Evolutionary conservation across 2,888 invertebrate genomes (phyloP), one percentile per base, ranked within the genome.

Genomic region (Cactoblastis cactorum): DNA sequence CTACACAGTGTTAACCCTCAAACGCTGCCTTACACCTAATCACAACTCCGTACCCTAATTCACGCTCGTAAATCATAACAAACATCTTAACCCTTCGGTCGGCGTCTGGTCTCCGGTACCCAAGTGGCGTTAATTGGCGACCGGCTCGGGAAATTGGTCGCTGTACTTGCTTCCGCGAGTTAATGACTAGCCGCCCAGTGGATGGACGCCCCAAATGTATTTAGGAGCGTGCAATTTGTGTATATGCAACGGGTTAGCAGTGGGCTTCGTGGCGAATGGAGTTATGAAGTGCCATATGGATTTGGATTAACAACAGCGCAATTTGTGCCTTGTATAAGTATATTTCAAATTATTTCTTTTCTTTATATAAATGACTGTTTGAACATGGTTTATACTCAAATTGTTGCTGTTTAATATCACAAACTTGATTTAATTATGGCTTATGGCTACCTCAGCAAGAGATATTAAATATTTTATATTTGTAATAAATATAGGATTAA

Each of bases 121-220:
- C 83, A 78, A 82, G 83, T 81, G 82, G 72, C 73, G 83, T 84
- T 87, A 88, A 88, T 87, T 87, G 86, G 80, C 80, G 79, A 77
- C 82, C 78, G 80, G 80, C 77, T 67, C 67, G 77, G 86, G 86
- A 86, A 87, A 87, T 87, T 86, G 85, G 86, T 80, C 79, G 83
- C 86, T 84, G 84, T 83, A 80, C 80, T 81, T 71, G 80, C 84
- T 86, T 88, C 88, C 89, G 88, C 67, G 78, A 83, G 77, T 86
- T 87, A 86, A 87, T 84, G 87, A 88, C 88, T 85, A 74, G 77
- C 76, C 74, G 79, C 76, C 83, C 83, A 77, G 83, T 83, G 78
- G 86, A 84, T 77, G 87, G 84, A 81, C 85, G 80, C 69, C 77
- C 77, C 77, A 78, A 88, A 88, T 83, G 83, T 80, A 80, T 86